Evolutionary conservation across 2,113 vertebrate genomes (phyloP).

Genomic region (Brachionichthys hirsutus): DNA sequence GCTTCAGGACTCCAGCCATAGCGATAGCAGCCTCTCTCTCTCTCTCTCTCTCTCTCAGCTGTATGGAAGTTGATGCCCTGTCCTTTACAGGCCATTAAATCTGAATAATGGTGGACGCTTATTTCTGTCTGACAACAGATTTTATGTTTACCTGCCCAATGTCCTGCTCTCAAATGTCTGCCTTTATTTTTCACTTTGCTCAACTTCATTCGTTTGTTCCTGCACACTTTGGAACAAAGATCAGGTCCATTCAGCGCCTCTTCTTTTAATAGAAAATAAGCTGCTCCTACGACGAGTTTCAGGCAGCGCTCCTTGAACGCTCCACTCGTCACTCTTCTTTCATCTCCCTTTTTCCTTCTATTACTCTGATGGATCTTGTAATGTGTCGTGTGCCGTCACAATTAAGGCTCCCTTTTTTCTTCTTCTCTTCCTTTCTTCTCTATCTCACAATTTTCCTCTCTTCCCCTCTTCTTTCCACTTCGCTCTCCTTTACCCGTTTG

Average conservation of each 20-base stretch:
- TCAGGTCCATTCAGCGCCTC: slow-evolving; percentile 26
- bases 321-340: slow-evolving; percentile 18
- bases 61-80: slow-evolving; percentile 60
- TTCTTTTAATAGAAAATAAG: slow-evolving; percentile 38
- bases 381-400: background rate
- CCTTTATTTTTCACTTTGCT: background rate
- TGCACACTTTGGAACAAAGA: slow-evolving; percentile 14
- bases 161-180: background rate
- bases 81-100: slow-evolving; percentile 72
- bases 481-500: slow-evolving; percentile 2
- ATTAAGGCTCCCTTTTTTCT: background rate
- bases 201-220: slow-evolving; percentile 10
- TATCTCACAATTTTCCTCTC: too few species aligned
- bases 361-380: slow-evolving; percentile 17
- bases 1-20: slow-evolving; percentile 38
- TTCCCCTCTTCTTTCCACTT: background rate
- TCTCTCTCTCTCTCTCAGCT: too few species aligned
- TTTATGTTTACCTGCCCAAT: slow-evolving; percentile 28
- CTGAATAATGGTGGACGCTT: slow-evolving; percentile 50
- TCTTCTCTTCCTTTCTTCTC: slow-evolving; percentile 8
- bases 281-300: slow-evolving; percentile 37
- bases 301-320: slow-evolving; percentile 47
- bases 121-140: slow-evolving; percentile 51
- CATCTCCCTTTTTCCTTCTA: slow-evolving; percentile 24
- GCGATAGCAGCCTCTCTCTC: too few species aligned